phyloP scores from a whole-genome alignment of 2,797 vertebrate genomes.

The Basileuterus tristriatus region DNA sequence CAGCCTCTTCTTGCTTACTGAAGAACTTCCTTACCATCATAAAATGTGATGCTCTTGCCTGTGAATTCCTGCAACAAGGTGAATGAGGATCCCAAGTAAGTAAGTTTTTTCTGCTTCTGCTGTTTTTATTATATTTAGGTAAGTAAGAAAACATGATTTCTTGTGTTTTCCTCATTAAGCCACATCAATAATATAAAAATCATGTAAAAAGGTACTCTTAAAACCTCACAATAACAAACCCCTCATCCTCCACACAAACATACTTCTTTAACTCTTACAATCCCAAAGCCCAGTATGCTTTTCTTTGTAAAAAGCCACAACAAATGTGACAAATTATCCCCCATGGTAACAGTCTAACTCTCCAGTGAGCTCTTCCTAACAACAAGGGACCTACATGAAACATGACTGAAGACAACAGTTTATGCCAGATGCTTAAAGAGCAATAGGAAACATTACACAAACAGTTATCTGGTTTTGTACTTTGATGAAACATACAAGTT shows the following conservation, averaged over 20 bases:
- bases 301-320: not conserved
- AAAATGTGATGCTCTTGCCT: not conserved
- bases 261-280: not conserved
- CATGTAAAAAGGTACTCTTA: not conserved
- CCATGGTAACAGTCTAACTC: not conserved
- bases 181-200: not conserved
- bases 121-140: not conserved
- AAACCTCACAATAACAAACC: not conserved
- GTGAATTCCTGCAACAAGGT: not conserved
- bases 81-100: not conserved
- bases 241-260: not conserved
- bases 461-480: not conserved
- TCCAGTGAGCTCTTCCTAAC: not conserved
- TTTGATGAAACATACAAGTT: not conserved
- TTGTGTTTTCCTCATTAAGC: constrained; percentile 4
- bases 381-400: not conserved
- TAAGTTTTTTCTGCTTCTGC: not conserved
- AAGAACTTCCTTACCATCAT: not conserved
- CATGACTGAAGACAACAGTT: not conserved
- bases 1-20: not conserved
- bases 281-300: not conserved
- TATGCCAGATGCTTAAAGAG: not conserved
- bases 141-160: not conserved
- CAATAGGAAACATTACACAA: not conserved
- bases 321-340: not conserved